Percentiles rank a stretch among this genome's conserved stretches.
Evolutionary conservation across 1,140 invertebrate genomes (phyloP).

Genomic region (Prorops nasuta): DNA sequence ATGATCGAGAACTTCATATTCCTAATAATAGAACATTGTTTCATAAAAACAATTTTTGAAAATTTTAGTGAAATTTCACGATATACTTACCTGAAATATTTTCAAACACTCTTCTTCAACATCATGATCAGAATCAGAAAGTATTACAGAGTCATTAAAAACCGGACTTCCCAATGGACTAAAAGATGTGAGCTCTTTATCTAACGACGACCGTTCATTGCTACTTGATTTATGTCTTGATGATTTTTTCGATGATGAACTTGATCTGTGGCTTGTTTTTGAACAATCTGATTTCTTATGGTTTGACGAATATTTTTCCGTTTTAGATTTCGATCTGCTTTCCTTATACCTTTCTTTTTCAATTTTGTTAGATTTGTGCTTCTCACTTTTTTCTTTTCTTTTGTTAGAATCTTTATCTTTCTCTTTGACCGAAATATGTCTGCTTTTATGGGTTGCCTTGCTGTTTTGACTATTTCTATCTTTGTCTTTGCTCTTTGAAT

Average conservation of each 20-base stretch:
- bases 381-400: slow-evolving; percentile 23
- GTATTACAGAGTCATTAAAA: slow-evolving; percentile 30
- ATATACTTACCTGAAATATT: slow-evolving; percentile 65
- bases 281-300: slow-evolving; percentile 22
- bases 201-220: too few relatives aligned
- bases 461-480: slow-evolving; percentile 20
- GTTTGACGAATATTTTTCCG: slow-evolving; percentile 22
- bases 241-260: too few relatives aligned
- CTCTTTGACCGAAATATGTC: slow-evolving; percentile 22
- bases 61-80: slow-evolving; percentile 3
- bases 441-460: slow-evolving; percentile 22
- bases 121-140: slow-evolving; percentile 60
- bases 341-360: slow-evolving; percentile 27
- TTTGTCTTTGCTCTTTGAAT: slow-evolving; percentile 26
- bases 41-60: too few relatives aligned
- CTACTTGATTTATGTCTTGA: background rate
- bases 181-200: slow-evolving; percentile 16
- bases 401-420: slow-evolving; percentile 19
- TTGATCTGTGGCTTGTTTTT: too few relatives aligned
- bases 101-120: slow-evolving; percentile 70
- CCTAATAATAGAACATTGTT: slow-evolving; percentile 37
- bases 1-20: slow-evolving; percentile 46
- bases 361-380: slow-evolving; percentile 30
- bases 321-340: slow-evolving; percentile 26
- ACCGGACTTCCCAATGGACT: slow-evolving; percentile 22